Percentiles rank a stretch among this genome's conserved stretches.
Conservation (phyloP, 2,113 vertebrate species). For the Hypomesus transpacificus region DNA sequence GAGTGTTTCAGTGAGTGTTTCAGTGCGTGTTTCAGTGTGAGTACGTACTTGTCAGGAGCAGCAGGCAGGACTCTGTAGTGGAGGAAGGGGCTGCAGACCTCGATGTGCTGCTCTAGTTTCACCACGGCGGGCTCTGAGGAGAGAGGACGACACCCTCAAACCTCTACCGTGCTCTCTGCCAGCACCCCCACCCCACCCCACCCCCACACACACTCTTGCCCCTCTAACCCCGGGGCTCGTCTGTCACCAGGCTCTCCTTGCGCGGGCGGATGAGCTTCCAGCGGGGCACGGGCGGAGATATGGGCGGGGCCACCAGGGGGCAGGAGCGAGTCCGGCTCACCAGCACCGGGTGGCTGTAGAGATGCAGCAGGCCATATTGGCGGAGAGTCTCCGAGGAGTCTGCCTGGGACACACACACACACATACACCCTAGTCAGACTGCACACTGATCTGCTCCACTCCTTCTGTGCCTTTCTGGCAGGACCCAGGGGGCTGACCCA, state of each 20-base stretch:
- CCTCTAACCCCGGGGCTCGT: conserved; percentile 79
- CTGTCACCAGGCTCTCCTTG: conserved; percentile 70
- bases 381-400: conserved; percentile 81
- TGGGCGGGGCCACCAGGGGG: conserved; percentile 66
- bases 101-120: conserved; percentile 63
- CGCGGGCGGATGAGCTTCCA: conserved; percentile 85
- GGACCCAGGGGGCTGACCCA: no score
- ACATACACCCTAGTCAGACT: background rate
- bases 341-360: conserved; percentile 79
- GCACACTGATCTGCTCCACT: background rate
- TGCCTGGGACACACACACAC: conserved; percentile 63
- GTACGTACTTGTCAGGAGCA: conserved; percentile 49
- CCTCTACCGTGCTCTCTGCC: background rate
- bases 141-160: background rate
- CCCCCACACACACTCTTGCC: conserved; percentile 8
- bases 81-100: conserved; percentile 67
- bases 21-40: conserved; percentile 17
- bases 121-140: conserved; percentile 51
- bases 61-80: conserved; percentile 23
- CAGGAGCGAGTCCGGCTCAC: conserved; percentile 80
- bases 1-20: background rate
- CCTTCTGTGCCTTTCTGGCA: background rate
- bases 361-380: conserved; percentile 78
- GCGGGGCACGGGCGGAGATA: conserved; percentile 62
- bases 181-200: conserved; percentile 13